Base-by-base conservation (phyloP, 2,113 vertebrate species). In the Myiozetetes cayanensis region DNA sequence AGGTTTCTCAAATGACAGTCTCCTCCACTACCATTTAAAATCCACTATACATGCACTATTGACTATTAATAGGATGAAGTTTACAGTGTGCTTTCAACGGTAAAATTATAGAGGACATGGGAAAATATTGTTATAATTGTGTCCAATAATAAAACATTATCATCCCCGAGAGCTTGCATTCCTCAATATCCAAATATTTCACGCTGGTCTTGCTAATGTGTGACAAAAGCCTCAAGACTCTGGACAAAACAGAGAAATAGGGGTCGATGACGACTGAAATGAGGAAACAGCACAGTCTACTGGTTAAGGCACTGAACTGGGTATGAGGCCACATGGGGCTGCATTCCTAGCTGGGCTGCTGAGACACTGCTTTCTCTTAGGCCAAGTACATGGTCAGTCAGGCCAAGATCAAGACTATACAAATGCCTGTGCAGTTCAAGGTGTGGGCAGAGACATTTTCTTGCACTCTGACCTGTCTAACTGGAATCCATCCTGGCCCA, bases 231-330 rank as follows among this genome's bases (percentile, higher is more conserved):
- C 62, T 63, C 71, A 63, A 37, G 79, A 75, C 70, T 66, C 61
- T 4, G 61, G 53, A 37, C 79, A 93, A 67, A 79, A 63, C 0
- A 73, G 58, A 87, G 44, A 55, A 80, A 59, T 0, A 47, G 56
- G 61, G 39, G 44, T 18, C 71, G 81, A 41, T 82, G 72, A 61
- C 0, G 2, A 30, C 65, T 87, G 76, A 89, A 88, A 87, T 55
- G 44, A 89, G 90, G 83, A 68, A 95, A 94, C 62, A 92, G 81
- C 84, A 92, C 76, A 90, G 91, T 94, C 93, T 94, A 8, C 90
- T 93, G 90, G 87, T 80, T 93, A 83, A 95, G 76, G 44, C 50
- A 68, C 3, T 77, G 82, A 63, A 59, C 41, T 89, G 76, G 67
- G 55, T 62, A 78, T 44, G 30, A 62, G 0, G 2, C 35, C 72